Conservation (phyloP, 2,797 vertebrate genomes). For the Zenarchopterus dispar region DNA sequence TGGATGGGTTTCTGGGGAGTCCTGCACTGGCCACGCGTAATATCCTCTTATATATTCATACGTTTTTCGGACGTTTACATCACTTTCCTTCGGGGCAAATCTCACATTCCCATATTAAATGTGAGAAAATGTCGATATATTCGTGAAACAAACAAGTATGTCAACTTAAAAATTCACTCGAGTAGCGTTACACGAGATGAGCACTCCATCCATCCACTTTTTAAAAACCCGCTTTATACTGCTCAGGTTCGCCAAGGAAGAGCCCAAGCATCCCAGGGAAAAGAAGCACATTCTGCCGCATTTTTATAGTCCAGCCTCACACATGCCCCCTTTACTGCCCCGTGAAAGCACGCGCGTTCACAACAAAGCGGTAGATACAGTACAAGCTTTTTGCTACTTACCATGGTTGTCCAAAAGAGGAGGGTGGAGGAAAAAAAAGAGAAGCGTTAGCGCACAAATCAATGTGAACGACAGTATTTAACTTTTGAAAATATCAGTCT, state of each 20-base stretch:
- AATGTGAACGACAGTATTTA: slow-evolving; percentile 81
- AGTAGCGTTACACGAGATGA: neutral
- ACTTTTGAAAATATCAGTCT: slow-evolving; percentile 66
- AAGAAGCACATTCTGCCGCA: slow-evolving; percentile 8
- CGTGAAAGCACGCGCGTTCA: slow-evolving; percentile 48
- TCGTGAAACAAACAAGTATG: slow-evolving; percentile 8
- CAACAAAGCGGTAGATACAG: slow-evolving; percentile 57
- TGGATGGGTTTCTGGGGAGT: slow-evolving; percentile 59
- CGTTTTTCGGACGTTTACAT: slow-evolving; percentile 75
- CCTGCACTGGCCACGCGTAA: slow-evolving; percentile 76
- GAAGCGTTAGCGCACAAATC: slow-evolving; percentile 80
- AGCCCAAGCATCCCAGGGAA: too few relatives aligned
- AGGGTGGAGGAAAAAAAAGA: slow-evolving; percentile 38
- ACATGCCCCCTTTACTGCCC: slow-evolving; percentile 43
- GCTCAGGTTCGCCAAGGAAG: neutral
- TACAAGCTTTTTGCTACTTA: slow-evolving; percentile 77
- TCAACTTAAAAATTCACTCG: slow-evolving; percentile 15
- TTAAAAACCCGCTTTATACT: neutral
- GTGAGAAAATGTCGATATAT: slow-evolving; percentile 24
- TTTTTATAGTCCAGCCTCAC: slow-evolving; percentile 14
- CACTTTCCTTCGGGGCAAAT: slow-evolving; percentile 71
- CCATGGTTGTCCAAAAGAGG: slow-evolving; percentile 72
- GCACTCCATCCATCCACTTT: neutral
- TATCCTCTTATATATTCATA: slow-evolving; percentile 74
- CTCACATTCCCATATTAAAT: slow-evolving; percentile 65